Evolutionary conservation across 2,797 vertebrate genomes (phyloP).

Genomic region (Gobionotothen gibberifrons): DNA sequence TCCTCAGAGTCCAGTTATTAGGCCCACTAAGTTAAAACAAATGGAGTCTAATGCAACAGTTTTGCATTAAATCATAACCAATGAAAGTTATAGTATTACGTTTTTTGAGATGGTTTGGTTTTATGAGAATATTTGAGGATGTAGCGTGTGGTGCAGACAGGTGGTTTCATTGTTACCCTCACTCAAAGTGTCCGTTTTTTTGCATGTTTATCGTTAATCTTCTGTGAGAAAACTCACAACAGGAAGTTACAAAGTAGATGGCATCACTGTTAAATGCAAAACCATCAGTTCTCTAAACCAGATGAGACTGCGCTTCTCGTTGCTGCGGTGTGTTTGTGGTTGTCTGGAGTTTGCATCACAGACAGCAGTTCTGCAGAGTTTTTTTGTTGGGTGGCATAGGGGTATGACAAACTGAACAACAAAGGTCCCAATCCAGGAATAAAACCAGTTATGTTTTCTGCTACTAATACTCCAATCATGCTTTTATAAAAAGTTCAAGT

Average conservation of each 20-base stretch:
- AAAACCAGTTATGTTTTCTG: too few species aligned
- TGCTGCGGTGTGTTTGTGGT: background rate
- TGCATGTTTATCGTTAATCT: background rate
- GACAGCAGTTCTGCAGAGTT: too few species aligned
- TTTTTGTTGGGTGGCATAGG: too few species aligned
- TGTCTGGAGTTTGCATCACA: background rate
- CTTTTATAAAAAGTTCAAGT: background rate
- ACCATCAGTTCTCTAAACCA: conserved; percentile 14
- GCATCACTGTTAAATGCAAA: background rate
- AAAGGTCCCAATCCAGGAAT: too few species aligned
- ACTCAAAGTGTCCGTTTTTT: background rate
- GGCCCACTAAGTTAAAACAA: background rate
- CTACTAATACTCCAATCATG: background rate
- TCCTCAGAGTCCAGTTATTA: background rate
- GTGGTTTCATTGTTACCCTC: background rate
- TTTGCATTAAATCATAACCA: too few species aligned
- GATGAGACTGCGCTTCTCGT: background rate
- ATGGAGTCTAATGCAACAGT: too few species aligned
- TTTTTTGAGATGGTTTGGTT: background rate
- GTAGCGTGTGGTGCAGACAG: background rate
- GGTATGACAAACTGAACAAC: too few species aligned
- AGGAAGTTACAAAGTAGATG: conserved; percentile 11
- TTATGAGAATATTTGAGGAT: background rate
- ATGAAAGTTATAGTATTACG: too few species aligned
- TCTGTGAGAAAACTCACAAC: background rate